phyloP scores from a whole-genome alignment of 2,113 vertebrate species.

The Strix aluco region DNA sequence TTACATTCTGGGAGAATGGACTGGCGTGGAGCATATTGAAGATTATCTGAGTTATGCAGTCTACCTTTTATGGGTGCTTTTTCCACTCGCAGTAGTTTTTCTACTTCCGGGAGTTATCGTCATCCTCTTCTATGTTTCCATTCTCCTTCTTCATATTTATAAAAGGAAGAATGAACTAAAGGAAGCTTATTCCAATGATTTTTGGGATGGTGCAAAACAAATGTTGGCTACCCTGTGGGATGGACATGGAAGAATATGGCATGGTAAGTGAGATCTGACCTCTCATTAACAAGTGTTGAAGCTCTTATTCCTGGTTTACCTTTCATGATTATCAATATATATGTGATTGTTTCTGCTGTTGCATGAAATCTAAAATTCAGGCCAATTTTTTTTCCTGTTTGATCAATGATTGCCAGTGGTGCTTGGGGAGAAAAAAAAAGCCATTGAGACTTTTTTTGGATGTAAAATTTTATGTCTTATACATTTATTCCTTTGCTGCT shows the following conservation, averaged over 20 bases:
- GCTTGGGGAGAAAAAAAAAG: background rate
- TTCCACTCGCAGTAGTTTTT: slow-evolving; percentile 85
- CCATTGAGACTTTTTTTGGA: background rate
- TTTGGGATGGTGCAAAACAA: slow-evolving; percentile 89
- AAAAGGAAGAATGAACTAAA: slow-evolving; percentile 93
- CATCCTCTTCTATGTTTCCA: slow-evolving; percentile 82
- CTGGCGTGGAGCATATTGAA: slow-evolving; percentile 83
- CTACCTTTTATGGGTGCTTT: slow-evolving; percentile 93
- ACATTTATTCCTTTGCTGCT: background rate
- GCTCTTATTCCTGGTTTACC: background rate
- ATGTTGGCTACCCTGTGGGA: slow-evolving; percentile 92
- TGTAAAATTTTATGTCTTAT: background rate
- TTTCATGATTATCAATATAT: background rate
- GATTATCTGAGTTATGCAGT: slow-evolving; percentile 89
- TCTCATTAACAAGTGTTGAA: background rate
- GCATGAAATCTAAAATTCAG: background rate
- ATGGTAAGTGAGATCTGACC: slow-evolving; percentile 77
- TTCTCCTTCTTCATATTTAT: slow-evolving; percentile 93
- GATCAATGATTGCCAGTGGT: background rate
- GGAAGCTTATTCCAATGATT: slow-evolving; percentile 90
- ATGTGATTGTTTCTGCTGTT: background rate
- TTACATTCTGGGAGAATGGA: slow-evolving; percentile 82
- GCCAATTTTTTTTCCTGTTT: background rate
- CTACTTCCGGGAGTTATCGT: slow-evolving; percentile 88
- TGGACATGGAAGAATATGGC: slow-evolving; percentile 94